Conservation (phyloP, 2,113 vertebrate species). For the Tupaia tana region DNA sequence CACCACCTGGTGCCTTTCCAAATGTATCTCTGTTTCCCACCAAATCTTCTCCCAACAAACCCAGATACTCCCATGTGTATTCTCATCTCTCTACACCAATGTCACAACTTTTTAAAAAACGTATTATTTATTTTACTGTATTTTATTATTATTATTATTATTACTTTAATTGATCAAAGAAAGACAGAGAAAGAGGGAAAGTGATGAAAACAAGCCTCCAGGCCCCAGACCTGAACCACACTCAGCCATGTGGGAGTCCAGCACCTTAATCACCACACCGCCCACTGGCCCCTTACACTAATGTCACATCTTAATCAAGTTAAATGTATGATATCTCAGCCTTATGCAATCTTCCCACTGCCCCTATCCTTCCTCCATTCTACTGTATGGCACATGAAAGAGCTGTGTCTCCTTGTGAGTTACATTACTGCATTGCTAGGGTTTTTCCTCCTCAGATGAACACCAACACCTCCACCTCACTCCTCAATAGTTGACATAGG, state of each 20-base stretch:
- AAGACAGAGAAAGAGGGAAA: too few species aligned
- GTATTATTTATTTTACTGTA: too few species aligned
- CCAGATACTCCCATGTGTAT: not conserved
- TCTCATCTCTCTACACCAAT: not conserved
- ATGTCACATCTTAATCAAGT: not conserved
- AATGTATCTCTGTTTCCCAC: not conserved
- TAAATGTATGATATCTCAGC: conserved; percentile 17
- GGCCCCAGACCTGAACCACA: too few species aligned
- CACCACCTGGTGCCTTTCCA: not conserved
- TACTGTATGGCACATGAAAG: not conserved
- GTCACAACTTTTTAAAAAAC: too few species aligned
- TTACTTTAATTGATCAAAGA: too few species aligned
- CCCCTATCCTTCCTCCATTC: not conserved
- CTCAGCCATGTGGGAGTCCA: too few species aligned
- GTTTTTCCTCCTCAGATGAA: not conserved
- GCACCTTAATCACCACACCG: too few species aligned
- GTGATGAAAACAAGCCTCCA: too few species aligned
- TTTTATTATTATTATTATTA: too few species aligned
- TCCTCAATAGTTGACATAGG: not conserved
- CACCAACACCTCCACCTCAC: not conserved
- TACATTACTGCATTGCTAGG: not conserved
- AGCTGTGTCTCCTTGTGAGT: not conserved
- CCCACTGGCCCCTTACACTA: not conserved
- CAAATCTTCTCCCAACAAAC: not conserved
- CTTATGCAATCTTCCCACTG: not conserved